Base-by-base conservation (phyloP, 2,113 vertebrate species). In the Heterocephalus glaber region DNA sequence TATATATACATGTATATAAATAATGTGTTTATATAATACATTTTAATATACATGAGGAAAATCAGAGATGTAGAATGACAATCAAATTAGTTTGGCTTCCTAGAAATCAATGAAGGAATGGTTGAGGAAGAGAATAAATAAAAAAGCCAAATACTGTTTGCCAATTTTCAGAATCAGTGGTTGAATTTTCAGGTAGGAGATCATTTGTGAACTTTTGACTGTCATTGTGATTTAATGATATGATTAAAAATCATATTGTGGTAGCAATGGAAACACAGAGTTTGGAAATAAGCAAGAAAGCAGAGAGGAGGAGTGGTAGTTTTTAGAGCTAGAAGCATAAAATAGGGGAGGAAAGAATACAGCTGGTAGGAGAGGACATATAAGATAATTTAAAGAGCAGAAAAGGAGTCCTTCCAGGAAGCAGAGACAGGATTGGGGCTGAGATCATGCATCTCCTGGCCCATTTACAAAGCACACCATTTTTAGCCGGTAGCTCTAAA, bases 401-500 rank as follows among this genome's bases (percentile, higher is more conserved):
- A 28, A n/a, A 85, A 19, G 58, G 41, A 76, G 24, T 54, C 4
- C 22, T n/a, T 54, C 85, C 8, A 83, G 28, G 70, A 92, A 83
- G 28, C 33, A 83, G 66, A 33, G 6, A 77, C 17, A n/a, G 7
- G 16, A 60, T 35, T 74, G 8, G 41, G 17, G 3, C 19, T 35
- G 54, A 17, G 5, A 79, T 24, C 63, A 95, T 56, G 30, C 68
- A 70, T 66, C 72, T 89, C 56, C 38, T 28, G 89, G 60, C 10
- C 28, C 94, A 86, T 74, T 97, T 95, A 91, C 20, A 90, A 86
- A 84, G 87, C 49, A 91, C 47, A 49, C 14, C 0, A 20, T 17
- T 86, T 83, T 65, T 83, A 86, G 5, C 17, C 68, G 54, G n/a
- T 24, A 58, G 35, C 65, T 94, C 49, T 96, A 77, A 79, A 96